Base-by-base conservation (phyloP, 2,888 invertebrate genomes). In the Lathronympha strigana region DNA sequence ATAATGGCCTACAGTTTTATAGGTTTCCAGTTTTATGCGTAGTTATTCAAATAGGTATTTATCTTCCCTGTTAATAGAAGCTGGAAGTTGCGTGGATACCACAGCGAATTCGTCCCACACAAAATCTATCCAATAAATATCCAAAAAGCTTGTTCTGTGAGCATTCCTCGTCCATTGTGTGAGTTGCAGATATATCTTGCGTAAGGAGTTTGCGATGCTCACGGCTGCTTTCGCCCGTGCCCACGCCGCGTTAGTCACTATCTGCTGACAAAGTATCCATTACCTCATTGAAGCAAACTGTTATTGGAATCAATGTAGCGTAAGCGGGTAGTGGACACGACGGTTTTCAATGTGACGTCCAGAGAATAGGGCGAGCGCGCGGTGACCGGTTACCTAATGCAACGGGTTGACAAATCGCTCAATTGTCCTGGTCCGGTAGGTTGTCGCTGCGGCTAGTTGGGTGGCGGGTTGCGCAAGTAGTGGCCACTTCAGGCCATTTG, bases 51-150 rank as follows among this genome's bases (percentile, higher is more conserved):
- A 61, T 61, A 43, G 6, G 43, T 43, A 61, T 61, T 61, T 51
- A 51, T 54, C 36, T 63, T 9, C 58, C 36, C 55, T 47, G 47
- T 54, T 66, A 63, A 63, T 63, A 51, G 60, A 47, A 60, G 47
- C 47, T 66, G 60, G 66, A 66, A 61, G 60, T 66, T 54, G 66
- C 66, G 61, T 66, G 61, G 57, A 60, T 76, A 76, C 78, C 76
- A 79, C 82, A 86, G 84, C 83, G 83, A 86, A 88, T 86, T 76
- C 89, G 83, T 86, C 91, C 91, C 88, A 91, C 91, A 87, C 89
- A 84, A 85, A 87, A 89, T 85, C 89, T 88, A 89, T 89, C 88
- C 86, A 89, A 90, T 91, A 91, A 91, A 91, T 91, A 88, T 87
- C 91, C 91, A 87, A 91, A 91, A 91, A 88, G 87, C 90, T 88